Evolutionary conservation across 2,888 invertebrate species (phyloP).

Genomic region (Agapostemon virescens): DNA sequence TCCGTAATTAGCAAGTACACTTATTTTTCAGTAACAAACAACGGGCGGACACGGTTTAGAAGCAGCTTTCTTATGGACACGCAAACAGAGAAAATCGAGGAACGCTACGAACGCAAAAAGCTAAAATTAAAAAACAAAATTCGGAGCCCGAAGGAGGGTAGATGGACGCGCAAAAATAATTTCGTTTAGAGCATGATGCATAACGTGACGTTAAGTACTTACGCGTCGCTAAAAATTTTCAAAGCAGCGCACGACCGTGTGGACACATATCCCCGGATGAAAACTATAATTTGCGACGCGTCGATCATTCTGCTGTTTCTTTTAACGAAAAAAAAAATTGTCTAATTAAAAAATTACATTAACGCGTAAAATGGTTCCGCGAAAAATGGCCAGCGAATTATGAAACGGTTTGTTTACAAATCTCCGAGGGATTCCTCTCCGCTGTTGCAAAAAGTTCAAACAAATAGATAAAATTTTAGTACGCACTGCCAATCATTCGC

Average conservation of each 20-base stretch:
- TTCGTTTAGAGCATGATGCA: neutral
- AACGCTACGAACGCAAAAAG: neutral
- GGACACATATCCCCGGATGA: neutral
- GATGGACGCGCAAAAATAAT: neutral
- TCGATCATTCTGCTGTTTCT: neutral
- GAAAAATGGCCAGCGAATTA: neutral
- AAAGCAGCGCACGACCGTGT: neutral
- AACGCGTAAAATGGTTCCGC: neutral
- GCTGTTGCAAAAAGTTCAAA: neutral
- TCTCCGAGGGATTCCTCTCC: neutral
- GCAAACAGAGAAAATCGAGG: neutral
- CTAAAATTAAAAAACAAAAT: neutral
- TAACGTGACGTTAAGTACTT: neutral
- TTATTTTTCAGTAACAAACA: neutral
- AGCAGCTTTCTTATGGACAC: neutral
- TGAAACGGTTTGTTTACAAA: neutral
- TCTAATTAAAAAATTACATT: neutral
- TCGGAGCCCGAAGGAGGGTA: neutral
- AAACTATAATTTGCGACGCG: neutral
- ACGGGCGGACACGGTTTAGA: neutral
- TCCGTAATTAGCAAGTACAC: neutral
- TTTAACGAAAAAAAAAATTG: neutral
- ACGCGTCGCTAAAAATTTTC: neutral
- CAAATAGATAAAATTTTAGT: conserved; percentile 19
- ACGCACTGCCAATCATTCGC: conserved; percentile 28